These are phyloP conservation scores for Idaea dimidiata DNA, from an alignment of 2,888 invertebrate species.

Conservation along the genomic window DNA sequence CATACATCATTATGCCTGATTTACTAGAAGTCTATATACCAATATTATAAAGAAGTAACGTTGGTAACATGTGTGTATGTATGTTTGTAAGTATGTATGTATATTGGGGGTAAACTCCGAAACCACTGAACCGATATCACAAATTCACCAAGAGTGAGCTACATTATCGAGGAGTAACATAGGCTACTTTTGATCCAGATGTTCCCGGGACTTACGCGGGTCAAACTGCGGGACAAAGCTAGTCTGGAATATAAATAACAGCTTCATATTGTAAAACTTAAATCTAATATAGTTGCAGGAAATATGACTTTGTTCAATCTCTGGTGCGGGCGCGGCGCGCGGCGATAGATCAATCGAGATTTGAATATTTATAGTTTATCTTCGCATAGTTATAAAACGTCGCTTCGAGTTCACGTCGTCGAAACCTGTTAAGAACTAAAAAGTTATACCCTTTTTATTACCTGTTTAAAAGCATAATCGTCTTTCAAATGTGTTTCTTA, in stretches of 20 bases:
- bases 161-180: too few species aligned
- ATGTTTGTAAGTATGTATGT: too few species aligned
- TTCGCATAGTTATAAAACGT: not conserved
- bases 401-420: not conserved
- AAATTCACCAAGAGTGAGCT: too few species aligned
- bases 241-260: not conserved
- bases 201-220: too few species aligned
- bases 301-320: constrained; percentile 2
- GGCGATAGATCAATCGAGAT: not conserved
- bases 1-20: not conserved
- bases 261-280: not conserved
- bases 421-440: not conserved
- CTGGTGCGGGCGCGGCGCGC: not conserved
- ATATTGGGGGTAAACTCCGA: too few species aligned
- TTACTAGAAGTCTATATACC: not conserved
- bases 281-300: not conserved
- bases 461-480: not conserved
- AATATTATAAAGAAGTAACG: too few species aligned
- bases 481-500: not conserved
- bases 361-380: constrained; percentile 4
- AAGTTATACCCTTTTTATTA: not conserved
- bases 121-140: too few species aligned
- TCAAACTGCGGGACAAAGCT: too few species aligned
- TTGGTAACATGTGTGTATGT: too few species aligned
- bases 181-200: too few species aligned